Evolutionary conservation across 2,888 invertebrate species (phyloP).

Genomic region (Miltochrista miniata): DNA sequence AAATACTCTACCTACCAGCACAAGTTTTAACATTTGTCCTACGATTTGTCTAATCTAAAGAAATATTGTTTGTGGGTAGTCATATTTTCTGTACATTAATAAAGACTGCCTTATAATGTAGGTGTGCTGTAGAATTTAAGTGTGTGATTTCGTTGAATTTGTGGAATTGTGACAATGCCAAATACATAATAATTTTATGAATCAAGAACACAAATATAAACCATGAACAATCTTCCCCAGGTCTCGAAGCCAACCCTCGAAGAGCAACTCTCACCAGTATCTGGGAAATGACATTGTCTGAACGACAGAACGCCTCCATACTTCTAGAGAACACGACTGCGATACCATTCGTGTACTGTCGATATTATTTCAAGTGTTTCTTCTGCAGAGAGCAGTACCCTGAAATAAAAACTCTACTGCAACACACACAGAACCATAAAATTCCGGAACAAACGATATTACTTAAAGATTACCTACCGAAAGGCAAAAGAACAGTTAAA

Average conservation of each 20-base stretch:
- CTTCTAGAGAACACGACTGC: constrained; percentile 58
- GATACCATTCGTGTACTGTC: constrained; percentile 63
- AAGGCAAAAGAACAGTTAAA: constrained; percentile 65
- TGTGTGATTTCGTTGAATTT: too few relatives aligned
- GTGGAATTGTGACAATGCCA: too few relatives aligned
- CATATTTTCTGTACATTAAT: too few relatives aligned
- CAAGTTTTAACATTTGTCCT: too few relatives aligned
- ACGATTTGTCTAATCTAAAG: too few relatives aligned
- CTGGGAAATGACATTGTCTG: constrained; percentile 68
- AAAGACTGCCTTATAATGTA: too few relatives aligned
- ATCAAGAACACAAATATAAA: constrained; percentile 15
- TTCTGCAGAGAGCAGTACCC: constrained; percentile 59
- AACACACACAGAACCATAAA: constrained; percentile 53
- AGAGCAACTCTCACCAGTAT: constrained; percentile 60
- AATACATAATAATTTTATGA: neutral
- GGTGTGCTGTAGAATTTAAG: too few relatives aligned
- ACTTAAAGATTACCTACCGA: constrained; percentile 56
- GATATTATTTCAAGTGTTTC: constrained; percentile 69
- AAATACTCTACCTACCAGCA: too few relatives aligned
- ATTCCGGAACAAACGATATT: constrained; percentile 48
- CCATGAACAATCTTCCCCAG: constrained; percentile 50
- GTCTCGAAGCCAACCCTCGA: constrained; percentile 39
- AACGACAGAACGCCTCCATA: constrained; percentile 61
- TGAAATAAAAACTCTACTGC: constrained; percentile 52
- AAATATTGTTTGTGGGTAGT: too few relatives aligned